Conservation (phyloP, 2,113 vertebrate species). For the Prolemur simus region DNA sequence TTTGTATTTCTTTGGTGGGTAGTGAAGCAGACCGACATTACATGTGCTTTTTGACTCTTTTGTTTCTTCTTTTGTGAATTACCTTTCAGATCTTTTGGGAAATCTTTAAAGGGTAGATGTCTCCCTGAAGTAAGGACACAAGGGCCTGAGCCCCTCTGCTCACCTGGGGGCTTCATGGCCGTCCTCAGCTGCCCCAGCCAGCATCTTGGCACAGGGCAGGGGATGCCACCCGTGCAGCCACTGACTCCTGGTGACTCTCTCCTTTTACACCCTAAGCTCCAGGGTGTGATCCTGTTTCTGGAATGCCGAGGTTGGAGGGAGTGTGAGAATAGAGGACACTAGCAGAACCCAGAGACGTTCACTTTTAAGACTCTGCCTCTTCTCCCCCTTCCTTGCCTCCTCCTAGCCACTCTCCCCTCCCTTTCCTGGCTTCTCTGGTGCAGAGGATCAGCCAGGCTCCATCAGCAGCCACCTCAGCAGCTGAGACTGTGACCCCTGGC, state of each 20-base stretch:
- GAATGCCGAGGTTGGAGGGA: not conserved
- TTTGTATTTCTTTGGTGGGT: not conserved
- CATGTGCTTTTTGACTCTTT: not conserved
- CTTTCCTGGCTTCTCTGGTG: not conserved
- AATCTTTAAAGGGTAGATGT: not conserved
- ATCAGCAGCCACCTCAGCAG: not conserved
- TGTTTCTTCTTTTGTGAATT: not conserved
- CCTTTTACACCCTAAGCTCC: not conserved
- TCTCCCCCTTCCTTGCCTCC: not conserved
- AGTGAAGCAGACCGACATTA: rapidly evolving
- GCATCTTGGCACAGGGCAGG: not conserved
- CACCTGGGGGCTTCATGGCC: not conserved
- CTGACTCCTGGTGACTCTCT: not conserved
- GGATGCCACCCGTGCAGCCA: too few species aligned
- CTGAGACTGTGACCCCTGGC: not conserved
- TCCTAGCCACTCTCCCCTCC: not conserved
- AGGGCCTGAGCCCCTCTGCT: not conserved
- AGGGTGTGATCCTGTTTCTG: not conserved
- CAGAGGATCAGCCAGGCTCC: not conserved
- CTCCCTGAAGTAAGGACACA: not conserved
- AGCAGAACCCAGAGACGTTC: not conserved
- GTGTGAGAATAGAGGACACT: not conserved
- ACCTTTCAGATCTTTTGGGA: not conserved
- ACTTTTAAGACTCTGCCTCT: not conserved
- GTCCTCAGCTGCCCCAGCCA: not conserved